Conservation (phyloP, 2,797 vertebrate genomes). For the Rhinophrynus dorsalis region DNA sequence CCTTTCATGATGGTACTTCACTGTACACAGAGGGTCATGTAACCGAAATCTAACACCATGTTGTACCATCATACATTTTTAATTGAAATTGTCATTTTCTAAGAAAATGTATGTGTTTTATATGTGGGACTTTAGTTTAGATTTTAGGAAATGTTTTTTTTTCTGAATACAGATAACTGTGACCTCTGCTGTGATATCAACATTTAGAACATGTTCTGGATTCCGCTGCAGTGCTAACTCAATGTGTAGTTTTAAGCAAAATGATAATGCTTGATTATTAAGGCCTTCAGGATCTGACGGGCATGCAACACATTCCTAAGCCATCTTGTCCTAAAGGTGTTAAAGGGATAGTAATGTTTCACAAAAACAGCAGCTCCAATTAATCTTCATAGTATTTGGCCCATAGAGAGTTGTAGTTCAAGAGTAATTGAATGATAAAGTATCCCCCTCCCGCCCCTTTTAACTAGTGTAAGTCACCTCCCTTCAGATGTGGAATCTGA, state of each 20-base stretch:
- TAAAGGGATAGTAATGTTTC: too few relatives aligned
- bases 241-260: conserved; percentile 6
- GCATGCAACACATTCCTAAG: too few relatives aligned
- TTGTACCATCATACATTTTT: conserved; percentile 57
- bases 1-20: not conserved
- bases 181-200: conserved; percentile 44
- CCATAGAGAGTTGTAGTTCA: not conserved
- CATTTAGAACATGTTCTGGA: conserved; percentile 46
- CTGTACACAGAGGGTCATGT: conserved; percentile 53
- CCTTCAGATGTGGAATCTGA: too few relatives aligned
- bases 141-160: conserved; percentile 54
- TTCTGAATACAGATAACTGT: conserved; percentile 46
- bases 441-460: too few relatives aligned
- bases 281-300: not conserved
- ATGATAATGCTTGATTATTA: not conserved
- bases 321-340: too few relatives aligned
- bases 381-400: too few relatives aligned
- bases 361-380: too few relatives aligned
- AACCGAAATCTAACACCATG: conserved; percentile 58
- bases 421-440: too few relatives aligned
- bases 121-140: conserved; percentile 50
- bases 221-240: conserved; percentile 43
- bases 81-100: conserved; percentile 58
- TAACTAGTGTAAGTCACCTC: too few relatives aligned
- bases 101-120: conserved; percentile 56